A percentile compares a stretch with the other conserved stretches of the same genome.
Evolutionary conservation across 2,113 vertebrate genomes (phyloP).

Genomic region (Odocoileus virginianus): DNA sequence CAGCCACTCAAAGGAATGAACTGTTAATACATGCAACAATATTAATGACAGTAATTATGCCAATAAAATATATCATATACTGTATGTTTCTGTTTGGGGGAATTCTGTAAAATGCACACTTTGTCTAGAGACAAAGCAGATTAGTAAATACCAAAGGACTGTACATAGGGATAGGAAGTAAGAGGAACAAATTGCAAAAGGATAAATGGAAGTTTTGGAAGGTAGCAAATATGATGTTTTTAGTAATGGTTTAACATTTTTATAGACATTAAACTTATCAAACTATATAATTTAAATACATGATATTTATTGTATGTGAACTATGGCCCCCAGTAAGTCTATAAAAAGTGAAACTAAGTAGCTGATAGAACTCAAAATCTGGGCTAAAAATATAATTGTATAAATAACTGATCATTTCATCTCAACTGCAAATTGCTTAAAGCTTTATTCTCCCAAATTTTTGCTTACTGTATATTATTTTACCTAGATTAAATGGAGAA

Average conservation of each 20-base stretch:
- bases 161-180: neutral
- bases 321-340: neutral
- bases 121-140: neutral
- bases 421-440: neutral
- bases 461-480: neutral
- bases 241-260: neutral
- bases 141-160: neutral
- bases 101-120: neutral
- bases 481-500: neutral
- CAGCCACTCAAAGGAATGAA: neutral
- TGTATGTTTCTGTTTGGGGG: neutral
- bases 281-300: neutral
- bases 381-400: neutral
- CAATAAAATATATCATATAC: neutral
- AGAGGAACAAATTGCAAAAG: neutral
- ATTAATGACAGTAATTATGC: neutral
- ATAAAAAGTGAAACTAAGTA: neutral
- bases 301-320: neutral
- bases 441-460: neutral
- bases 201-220: neutral
- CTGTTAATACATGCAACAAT: neutral
- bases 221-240: neutral
- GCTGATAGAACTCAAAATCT: neutral
- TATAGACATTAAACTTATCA: neutral
- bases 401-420: neutral